phyloP scores from a whole-genome alignment of 1,140 invertebrate species.

The Drosophila murphyi region DNA sequence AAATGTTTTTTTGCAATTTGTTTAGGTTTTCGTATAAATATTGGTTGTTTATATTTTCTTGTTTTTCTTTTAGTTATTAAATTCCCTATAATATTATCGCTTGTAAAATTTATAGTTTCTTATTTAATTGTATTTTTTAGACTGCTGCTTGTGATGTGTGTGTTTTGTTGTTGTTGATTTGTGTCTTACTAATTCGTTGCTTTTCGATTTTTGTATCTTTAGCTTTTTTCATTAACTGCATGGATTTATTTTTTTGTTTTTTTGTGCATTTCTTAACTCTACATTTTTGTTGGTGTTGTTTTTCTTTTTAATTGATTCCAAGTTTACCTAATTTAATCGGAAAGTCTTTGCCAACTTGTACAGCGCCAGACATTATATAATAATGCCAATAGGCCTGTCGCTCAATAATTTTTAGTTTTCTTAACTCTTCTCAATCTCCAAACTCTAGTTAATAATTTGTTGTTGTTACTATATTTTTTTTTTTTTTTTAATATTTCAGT shows the following conservation, averaged over 20 bases:
- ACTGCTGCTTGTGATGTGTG: constrained; percentile 66
- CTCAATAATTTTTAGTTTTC: constrained; percentile 50
- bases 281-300: constrained; percentile 48
- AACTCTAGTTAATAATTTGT: constrained; percentile 14
- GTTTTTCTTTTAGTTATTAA: constrained; percentile 49
- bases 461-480: constrained; percentile 22
- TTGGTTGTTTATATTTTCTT: constrained; percentile 25
- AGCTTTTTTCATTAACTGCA: constrained; percentile 18
- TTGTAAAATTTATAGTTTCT: constrained; percentile 53
- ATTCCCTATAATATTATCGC: constrained; percentile 65
- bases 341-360: constrained; percentile 72
- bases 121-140: constrained; percentile 24
- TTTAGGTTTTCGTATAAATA: constrained; percentile 15
- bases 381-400: constrained; percentile 47
- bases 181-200: constrained; percentile 73
- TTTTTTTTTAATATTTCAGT: constrained; percentile 58
- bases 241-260: constrained; percentile 16
- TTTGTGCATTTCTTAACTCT: constrained; percentile 75
- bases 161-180: constrained; percentile 23
- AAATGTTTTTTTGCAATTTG: constrained; percentile 39
- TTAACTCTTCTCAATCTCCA: constrained; percentile 43
- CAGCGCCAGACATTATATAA: constrained; percentile 65
- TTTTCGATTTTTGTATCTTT: constrained; percentile 35
- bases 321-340: constrained; percentile 71
- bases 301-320: constrained; percentile 68